Base-by-base conservation (phyloP, 2,797 vertebrate species). In the Perdix hodgsoniae region DNA sequence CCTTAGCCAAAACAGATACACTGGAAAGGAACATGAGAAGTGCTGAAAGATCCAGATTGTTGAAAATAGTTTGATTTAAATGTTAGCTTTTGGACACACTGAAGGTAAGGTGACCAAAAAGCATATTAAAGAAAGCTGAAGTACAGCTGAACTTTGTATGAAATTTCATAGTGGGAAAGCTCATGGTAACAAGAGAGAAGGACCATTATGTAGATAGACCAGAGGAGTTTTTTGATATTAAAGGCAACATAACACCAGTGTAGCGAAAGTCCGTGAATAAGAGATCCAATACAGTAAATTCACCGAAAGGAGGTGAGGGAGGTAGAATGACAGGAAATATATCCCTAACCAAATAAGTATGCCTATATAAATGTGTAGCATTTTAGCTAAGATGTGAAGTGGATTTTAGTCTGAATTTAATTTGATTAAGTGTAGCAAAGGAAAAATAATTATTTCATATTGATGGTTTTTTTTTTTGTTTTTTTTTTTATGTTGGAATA, bases 21-120 rank as follows among this genome's bases (percentile, higher is more conserved):
- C 26, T 42, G 72, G 14, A 27, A 59, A 73, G 50, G 73, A 78
- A 11, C 56, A 33, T 54, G 19, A 49, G 35, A 35, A 70, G 19
- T 81, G n/a, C 35, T 4, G 17, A 26, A 89, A 75, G 40, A 78
- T 83, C 24, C 21, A 63, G 33, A 21, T 81, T 82, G 44, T 64
- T 91, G 42, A 90, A 86, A 94, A 67, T 35, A 81, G 57, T 86
- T 77, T 77, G 27, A 72, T 89, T 75, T 86, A 72, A 86, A 78
- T 78, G 7, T 82, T 66, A 10, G 57, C 33, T 83, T 78, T 64
- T 61, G 73, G 47, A 52, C 56, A 92, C 39, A 67, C 44, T 71
- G 37, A 78, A 82, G 17, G 24, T 75, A 70, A 64, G 26, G 31
- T 88, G 33, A 61, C 21, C 26, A 31, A 64, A 79, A 81, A 69